phyloP scores from a whole-genome alignment of 2,113 vertebrate genomes.

The Chloropsis cyanopogon region DNA sequence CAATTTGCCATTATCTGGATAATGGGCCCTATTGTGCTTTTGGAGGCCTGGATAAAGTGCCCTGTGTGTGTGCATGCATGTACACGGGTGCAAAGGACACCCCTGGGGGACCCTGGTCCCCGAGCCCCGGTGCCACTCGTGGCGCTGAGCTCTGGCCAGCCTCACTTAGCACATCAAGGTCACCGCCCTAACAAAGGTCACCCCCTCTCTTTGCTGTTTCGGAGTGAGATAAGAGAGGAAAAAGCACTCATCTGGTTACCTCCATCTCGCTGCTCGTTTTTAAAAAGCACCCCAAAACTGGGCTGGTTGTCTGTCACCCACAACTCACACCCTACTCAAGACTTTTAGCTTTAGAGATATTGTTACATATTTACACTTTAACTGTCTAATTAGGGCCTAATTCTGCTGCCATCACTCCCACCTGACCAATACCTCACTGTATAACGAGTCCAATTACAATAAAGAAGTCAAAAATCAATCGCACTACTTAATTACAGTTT shows the following conservation, averaged over 20 bases:
- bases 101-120: not conserved
- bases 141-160: not conserved
- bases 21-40: constrained; percentile 20
- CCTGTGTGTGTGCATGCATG: not conserved
- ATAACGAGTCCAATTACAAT: constrained; percentile 30
- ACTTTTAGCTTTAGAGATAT: not conserved
- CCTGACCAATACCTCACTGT: constrained; percentile 31
- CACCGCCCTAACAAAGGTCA: not conserved
- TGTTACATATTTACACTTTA: not conserved
- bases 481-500: not conserved
- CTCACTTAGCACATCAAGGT: not conserved
- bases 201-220: not conserved
- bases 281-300: not conserved
- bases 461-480: constrained; percentile 33
- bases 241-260: not conserved
- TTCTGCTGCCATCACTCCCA: constrained; percentile 43
- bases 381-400: constrained; percentile 38
- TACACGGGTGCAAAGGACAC: not conserved
- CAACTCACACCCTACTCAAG: rapidly evolving
- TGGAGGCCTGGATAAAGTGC: not conserved
- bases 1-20: not conserved
- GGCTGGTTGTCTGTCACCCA: not conserved
- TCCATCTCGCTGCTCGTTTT: not conserved
- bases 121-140: not conserved
- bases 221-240: not conserved